Base-by-base conservation (phyloP, 1,140 invertebrate species). In the Rhyzopertha dominica region DNA sequence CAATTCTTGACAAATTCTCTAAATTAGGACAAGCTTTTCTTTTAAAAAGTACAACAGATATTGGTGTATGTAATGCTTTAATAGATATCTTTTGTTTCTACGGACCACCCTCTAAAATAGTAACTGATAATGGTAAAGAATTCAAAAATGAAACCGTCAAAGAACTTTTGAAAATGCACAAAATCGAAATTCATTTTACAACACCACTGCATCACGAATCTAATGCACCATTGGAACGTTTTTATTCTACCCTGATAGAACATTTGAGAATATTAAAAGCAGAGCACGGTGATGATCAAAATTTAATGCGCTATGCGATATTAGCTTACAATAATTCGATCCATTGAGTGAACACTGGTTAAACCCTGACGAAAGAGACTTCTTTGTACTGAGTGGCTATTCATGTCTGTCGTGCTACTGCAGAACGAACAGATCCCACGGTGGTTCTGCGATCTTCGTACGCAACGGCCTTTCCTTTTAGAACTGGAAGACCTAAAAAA, bases 181-280 rank as follows among this genome's bases (percentile, higher is more conserved):
- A 46, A 31, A 47, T 46, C 13, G 10, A 50, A 22, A 28, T 47
- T 22, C 43, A 47, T 28, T 39, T 39, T 32, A 39, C 16, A 5
- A 38, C 20, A 9, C 14, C 18, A 12, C n/a, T 28, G n/a, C 32
- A 50, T 25, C 43, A 19, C n/a, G 23, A 50, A 47, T 38, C 32
- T 4, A 50, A 50, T 32, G 34, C 28, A 12, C 4, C 24, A 19
- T 18, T 45, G 2, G 48, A 47, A 46, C 36, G 23, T 14, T 34
- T 48, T 26, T 30, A 48, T 26, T 48, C 40, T 3, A 48, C 41
- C 9, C 38, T 48, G 2, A 45, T 48, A 2, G 47, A 49, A 46
- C 47, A 49, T 18, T 7, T 46, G 12, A 5, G 42, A 28, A 20
- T 43, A 10, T 24, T 44, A 5, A 34, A 38, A 20, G 9, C 13